Percentiles rank a stretch among this genome's conserved stretches.
phyloP scores from a whole-genome alignment of 2,797 vertebrate genomes.

The Emys orbicularis region DNA sequence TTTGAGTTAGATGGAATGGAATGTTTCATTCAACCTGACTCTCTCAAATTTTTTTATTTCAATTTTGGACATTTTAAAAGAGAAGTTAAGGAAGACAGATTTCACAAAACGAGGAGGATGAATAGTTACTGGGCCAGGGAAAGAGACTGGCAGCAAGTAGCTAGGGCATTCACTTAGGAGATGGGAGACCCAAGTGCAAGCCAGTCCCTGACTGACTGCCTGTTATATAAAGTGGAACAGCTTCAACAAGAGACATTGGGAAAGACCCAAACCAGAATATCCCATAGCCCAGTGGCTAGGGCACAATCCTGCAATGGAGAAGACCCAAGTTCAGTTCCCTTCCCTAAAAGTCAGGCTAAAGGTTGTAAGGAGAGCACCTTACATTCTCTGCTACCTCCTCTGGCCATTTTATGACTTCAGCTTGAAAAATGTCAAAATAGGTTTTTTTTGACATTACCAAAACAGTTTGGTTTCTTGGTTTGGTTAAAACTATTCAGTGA shows the following conservation, averaged over 20 bases:
- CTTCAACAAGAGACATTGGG: not conserved
- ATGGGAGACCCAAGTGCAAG: too few relatives aligned
- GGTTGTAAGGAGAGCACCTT: not conserved
- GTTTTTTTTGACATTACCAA: not conserved
- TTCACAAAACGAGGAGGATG: too few relatives aligned
- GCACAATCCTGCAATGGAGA: not conserved
- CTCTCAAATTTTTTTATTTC: too few relatives aligned
- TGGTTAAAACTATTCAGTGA: not conserved
- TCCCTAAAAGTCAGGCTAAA: not conserved
- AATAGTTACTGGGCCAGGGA: too few relatives aligned
- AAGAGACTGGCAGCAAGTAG: too few relatives aligned
- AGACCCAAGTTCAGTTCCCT: not conserved
- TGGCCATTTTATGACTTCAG: not conserved
- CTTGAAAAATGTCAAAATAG: not conserved
- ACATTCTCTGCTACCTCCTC: not conserved
- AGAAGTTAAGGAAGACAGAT: too few relatives aligned
- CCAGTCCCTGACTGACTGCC: too few relatives aligned
- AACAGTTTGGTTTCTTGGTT: not conserved
- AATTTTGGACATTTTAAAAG: too few relatives aligned
- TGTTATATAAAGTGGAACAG: not conserved
- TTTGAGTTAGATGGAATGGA: too few relatives aligned
- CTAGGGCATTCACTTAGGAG: too few relatives aligned
- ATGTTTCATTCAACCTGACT: too few relatives aligned
- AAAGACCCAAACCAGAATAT: not conserved
- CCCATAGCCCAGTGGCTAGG: not conserved